Percentiles rank a stretch among this genome's conserved stretches.
Evolutionary conservation across 2,113 vertebrate genomes (phyloP).

Genomic region (Oenanthe melanoleuca): DNA sequence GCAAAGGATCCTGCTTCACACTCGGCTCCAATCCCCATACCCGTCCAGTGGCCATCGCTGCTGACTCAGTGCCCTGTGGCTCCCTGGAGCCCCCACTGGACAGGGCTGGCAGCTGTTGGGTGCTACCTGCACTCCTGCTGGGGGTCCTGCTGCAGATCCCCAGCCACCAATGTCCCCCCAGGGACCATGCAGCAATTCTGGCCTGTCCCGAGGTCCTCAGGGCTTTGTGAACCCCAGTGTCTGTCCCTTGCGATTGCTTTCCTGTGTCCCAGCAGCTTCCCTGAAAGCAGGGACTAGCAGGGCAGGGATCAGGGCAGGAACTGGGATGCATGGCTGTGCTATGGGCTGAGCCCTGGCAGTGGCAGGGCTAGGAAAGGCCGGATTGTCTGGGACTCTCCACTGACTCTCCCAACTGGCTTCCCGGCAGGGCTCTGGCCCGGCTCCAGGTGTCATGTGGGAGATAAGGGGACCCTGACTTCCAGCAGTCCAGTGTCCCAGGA

Average conservation of each 20-base stretch:
- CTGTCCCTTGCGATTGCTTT: neutral
- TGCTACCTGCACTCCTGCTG: neutral
- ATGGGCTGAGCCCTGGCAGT: rapidly evolving
- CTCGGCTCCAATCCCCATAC: rapidly evolving
- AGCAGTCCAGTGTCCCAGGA: rapidly evolving
- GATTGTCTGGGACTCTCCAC: neutral
- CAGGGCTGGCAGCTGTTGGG: neutral
- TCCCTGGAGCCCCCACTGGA: neutral
- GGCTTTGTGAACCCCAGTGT: rapidly evolving
- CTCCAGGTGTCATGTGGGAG: conserved; percentile 38
- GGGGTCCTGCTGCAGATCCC: neutral
- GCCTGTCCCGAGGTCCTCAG: neutral
- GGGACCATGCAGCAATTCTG: neutral
- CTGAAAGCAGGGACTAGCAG: neutral
- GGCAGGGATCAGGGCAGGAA: neutral
- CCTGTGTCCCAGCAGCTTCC: neutral
- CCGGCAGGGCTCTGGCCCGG: neutral
- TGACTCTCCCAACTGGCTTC: neutral
- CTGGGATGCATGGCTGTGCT: neutral
- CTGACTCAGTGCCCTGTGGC: rapidly evolving
- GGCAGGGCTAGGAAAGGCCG: neutral
- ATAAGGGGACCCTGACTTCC: neutral
- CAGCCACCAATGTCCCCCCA: rapidly evolving
- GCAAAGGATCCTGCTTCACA: neutral
- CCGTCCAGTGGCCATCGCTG: neutral